Base-by-base conservation (phyloP, 2,113 vertebrate genomes). In the Cyanoderma ruficeps region DNA sequence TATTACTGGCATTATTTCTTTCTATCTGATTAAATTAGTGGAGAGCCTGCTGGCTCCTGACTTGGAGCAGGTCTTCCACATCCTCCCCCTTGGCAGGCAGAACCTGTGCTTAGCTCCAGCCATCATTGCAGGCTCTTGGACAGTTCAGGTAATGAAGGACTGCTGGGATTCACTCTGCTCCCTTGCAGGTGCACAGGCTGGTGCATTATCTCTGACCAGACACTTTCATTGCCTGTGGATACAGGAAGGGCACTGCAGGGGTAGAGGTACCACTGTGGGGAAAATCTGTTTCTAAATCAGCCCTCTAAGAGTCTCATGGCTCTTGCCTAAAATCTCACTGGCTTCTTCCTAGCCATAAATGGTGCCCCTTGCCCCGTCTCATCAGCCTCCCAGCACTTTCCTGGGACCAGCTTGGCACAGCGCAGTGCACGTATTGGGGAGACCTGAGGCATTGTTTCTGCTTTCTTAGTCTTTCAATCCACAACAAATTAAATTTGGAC, bases 11-110 rank as follows among this genome's bases (percentile, higher is more conserved):
- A 63, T 80, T 86, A 70, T 93, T 88, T 88, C 61, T 50, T 86
- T 78, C 47, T 85, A 60, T 92, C 67, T 93, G 79, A 93, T 93
- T 53, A 90, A 96, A 83, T 67, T 90, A 94, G 61, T 70, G 75
- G 80, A 74, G 39, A 93, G 16, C 56, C 23, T 86, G 50, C 60
- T 95, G 83, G 63, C 60, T 94, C 33, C 50, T 1, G 2, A 2
- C 2, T 28, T 20, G 60, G 64, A 93, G 68, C 83, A 94, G 96
- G 89, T 93, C 76, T 89, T 93, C 64, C 7, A 8, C 0, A 0
- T 92, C 60, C 39, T 89, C 79, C 21, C 21, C 33, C 31, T 92
- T 95, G 95, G 90, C 94, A 92, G 33, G 39, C 30, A 70, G 30
- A 50, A 47, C 47, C 14, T 55, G 35, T 4, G 2, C 42, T 90